These are phyloP conservation scores for Exephanes ischioxanthus DNA, from an alignment of 2,888 invertebrate genomes.

Conservation along the genomic window DNA sequence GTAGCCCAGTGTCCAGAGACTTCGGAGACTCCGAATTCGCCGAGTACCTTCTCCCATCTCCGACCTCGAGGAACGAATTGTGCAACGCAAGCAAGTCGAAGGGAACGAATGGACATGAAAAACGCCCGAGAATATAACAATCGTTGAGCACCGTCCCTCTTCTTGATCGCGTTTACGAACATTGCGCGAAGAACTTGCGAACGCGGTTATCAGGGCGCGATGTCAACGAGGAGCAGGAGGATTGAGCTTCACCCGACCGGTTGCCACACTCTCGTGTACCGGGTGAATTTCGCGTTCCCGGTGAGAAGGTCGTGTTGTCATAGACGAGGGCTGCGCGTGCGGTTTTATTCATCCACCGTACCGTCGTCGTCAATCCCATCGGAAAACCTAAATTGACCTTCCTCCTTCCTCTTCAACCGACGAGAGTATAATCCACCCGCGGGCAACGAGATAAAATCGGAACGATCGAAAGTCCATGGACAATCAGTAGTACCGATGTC, in stretches of 20 bases:
- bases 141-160: constrained; percentile 6
- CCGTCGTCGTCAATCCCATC: neutral
- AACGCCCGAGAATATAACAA: constrained; percentile 17
- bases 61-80: too few relatives aligned
- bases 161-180: constrained; percentile 72
- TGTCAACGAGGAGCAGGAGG: constrained; percentile 54
- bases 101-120: neutral
- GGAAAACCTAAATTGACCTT: neutral
- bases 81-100: neutral
- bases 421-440: neutral
- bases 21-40: neutral
- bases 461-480: neutral
- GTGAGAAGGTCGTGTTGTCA: neutral
- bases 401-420: neutral
- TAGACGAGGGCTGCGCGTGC: neutral
- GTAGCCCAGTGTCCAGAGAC: neutral
- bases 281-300: neutral
- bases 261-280: neutral
- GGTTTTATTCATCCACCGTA: constrained; percentile 16
- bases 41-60: neutral
- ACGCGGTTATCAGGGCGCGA: constrained; percentile 72
- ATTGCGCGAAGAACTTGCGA: constrained; percentile 77
- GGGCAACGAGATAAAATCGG: neutral
- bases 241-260: neutral
- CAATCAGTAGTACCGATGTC: neutral